These are phyloP conservation scores for Eucera pruinosa DNA, from an alignment of 2,888 invertebrate species.

Conservation along the genomic window DNA sequence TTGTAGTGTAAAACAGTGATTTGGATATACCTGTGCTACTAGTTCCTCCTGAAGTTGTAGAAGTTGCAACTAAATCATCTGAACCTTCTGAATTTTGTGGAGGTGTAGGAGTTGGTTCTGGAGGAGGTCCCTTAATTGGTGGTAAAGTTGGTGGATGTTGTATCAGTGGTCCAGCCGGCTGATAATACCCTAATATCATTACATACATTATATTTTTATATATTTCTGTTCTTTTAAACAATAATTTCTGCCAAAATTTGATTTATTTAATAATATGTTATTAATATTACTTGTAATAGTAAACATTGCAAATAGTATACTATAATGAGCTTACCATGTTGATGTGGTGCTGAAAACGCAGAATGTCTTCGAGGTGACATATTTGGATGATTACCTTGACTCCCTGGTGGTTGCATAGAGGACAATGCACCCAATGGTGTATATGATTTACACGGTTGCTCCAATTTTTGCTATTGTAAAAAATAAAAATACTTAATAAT, in stretches of 20 bases:
- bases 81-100: conserved; percentile 83
- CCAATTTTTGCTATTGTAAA: conserved; percentile 76
- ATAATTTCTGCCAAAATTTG: no score
- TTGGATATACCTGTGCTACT: conserved; percentile 77
- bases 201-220: not conserved
- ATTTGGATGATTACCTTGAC: conserved; percentile 82
- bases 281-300: no score
- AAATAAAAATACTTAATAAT: conserved; percentile 13
- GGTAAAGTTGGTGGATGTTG: conserved; percentile 84
- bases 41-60: conserved; percentile 82
- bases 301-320: conserved; percentile 19
- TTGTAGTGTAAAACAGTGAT: not conserved
- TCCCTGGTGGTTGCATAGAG: conserved; percentile 94
- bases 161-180: conserved; percentile 96
- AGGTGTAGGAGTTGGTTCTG: conserved; percentile 82
- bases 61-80: conserved; percentile 81
- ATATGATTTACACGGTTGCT: conserved; percentile 88
- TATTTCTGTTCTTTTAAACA: not conserved
- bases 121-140: conserved; percentile 82
- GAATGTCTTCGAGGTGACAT: conserved; percentile 84
- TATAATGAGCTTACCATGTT: conserved; percentile 85
- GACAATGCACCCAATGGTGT: conserved; percentile 93
- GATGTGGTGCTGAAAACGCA: conserved; percentile 86
- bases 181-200: conserved; percentile 91
- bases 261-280: no score